These are phyloP conservation scores for Hystrix cristata DNA, from an alignment of 2,113 vertebrate species.

Conservation along the genomic window DNA sequence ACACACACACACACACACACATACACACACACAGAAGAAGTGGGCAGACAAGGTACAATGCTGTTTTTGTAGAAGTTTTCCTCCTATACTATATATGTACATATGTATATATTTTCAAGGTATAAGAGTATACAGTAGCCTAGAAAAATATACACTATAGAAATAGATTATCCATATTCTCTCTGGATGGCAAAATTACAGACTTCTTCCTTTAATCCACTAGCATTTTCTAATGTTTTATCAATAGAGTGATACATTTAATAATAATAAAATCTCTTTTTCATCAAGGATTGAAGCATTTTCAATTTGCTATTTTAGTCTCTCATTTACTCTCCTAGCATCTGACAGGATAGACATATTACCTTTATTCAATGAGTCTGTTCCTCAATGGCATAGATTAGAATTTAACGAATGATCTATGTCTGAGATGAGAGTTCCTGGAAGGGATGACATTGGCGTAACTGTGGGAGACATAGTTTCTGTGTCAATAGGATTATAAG, in stretches of 20 bases:
- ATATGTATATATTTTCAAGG: not conserved
- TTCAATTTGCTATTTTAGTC: slow-evolving; percentile 33
- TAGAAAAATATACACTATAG: not conserved
- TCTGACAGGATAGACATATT: slow-evolving; percentile 8
- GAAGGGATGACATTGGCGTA: slow-evolving; percentile 10
- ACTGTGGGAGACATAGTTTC: not conserved
- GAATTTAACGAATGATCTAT: slow-evolving; percentile 40
- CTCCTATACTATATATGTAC: not conserved
- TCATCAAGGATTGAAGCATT: not conserved
- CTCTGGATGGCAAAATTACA: not conserved
- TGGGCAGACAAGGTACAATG: not conserved
- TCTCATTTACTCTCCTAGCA: slow-evolving; percentile 5
- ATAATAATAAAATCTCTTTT: not conserved
- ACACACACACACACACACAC: not conserved
- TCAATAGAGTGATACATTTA: not conserved
- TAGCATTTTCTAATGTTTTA: not conserved
- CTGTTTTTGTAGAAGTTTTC: not conserved
- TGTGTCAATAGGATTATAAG: not conserved
- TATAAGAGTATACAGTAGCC: not conserved
- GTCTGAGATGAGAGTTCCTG: slow-evolving; percentile 49
- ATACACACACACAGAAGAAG: not conserved
- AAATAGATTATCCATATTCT: not conserved
- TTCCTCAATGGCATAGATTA: not conserved
- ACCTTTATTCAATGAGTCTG: slow-evolving; percentile 56
- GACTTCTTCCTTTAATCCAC: slow-evolving; percentile 4